phyloP scores from a whole-genome alignment of 2,797 vertebrate species.

The Gouania willdenowi region DNA sequence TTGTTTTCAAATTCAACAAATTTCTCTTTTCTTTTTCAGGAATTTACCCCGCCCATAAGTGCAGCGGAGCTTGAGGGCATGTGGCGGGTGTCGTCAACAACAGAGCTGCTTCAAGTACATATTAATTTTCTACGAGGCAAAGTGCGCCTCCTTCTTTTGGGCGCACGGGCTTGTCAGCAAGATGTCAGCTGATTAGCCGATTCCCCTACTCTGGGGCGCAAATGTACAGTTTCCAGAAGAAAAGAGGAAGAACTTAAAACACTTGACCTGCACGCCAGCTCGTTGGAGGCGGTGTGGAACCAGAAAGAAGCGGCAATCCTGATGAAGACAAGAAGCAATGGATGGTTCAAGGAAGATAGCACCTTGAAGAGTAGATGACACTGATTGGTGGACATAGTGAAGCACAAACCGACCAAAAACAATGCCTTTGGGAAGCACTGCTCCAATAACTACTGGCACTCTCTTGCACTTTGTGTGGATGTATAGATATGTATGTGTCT shows the following conservation, averaged over 20 bases:
- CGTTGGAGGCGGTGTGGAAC: constrained; percentile 27
- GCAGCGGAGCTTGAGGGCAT: constrained; percentile 50
- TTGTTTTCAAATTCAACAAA: no score
- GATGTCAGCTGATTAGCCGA: constrained; percentile 75
- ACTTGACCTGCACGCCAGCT: constrained; percentile 38
- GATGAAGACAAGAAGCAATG: constrained; percentile 10
- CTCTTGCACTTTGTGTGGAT: constrained; percentile 70
- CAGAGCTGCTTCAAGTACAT: constrained; percentile 81
- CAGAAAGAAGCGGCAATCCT: constrained; percentile 27
- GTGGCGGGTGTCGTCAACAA: constrained; percentile 66
- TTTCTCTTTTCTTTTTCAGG: constrained; percentile 49
- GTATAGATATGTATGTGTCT: constrained; percentile 29
- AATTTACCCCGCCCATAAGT: constrained; percentile 60
- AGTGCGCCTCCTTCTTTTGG: constrained; percentile 74
- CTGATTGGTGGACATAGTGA: constrained; percentile 21
- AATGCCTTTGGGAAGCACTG: constrained; percentile 46
- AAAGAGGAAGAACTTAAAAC: constrained; percentile 39
- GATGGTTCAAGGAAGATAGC: constrained; percentile 33
- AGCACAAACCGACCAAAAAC: constrained; percentile 42
- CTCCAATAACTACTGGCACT: constrained; percentile 51
- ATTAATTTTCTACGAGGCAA: constrained; percentile 86
- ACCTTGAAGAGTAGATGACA: constrained; percentile 48
- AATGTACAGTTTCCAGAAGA: constrained; percentile 42
- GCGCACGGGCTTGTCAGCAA: constrained; percentile 74
- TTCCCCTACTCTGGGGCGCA: constrained; percentile 19